These are phyloP conservation scores for Charadrius vociferus DNA, from an alignment of 2,113 vertebrate genomes.

Conservation along the genomic window DNA sequence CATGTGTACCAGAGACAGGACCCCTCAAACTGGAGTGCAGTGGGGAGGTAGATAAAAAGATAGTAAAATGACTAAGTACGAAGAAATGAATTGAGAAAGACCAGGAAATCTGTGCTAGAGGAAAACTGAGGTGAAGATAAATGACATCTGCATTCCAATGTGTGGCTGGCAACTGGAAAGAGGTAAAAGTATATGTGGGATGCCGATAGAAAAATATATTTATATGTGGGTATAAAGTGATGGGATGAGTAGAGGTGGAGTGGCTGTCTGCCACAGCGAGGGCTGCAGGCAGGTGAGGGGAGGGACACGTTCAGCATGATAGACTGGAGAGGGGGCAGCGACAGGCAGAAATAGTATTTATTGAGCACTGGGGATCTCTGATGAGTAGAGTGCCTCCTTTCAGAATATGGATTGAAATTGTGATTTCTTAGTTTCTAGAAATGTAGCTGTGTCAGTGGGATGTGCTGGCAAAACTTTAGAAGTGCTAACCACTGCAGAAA, in stretches of 20 bases:
- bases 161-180: not conserved
- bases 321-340: not conserved
- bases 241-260: not conserved
- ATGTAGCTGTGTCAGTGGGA: not conserved
- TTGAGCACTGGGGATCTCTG: not conserved
- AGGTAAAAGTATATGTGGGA: not conserved
- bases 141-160: rapidly evolving
- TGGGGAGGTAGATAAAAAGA: not conserved
- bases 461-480: not conserved
- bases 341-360: not conserved
- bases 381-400: not conserved
- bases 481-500: not conserved
- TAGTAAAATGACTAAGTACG: not conserved
- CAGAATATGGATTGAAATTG: not conserved
- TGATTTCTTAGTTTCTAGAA: not conserved
- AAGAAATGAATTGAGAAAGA: not conserved
- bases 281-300: not conserved
- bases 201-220: not conserved
- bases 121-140: not conserved
- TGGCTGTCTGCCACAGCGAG: not conserved
- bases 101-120: not conserved
- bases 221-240: not conserved
- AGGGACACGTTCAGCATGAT: rapidly evolving
- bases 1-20: too few relatives aligned
- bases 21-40: not conserved